A percentile compares a stretch with the other conserved stretches of the same genome.
phyloP scores from a whole-genome alignment of 1,140 invertebrate species.

The Episyrphus balteatus region DNA sequence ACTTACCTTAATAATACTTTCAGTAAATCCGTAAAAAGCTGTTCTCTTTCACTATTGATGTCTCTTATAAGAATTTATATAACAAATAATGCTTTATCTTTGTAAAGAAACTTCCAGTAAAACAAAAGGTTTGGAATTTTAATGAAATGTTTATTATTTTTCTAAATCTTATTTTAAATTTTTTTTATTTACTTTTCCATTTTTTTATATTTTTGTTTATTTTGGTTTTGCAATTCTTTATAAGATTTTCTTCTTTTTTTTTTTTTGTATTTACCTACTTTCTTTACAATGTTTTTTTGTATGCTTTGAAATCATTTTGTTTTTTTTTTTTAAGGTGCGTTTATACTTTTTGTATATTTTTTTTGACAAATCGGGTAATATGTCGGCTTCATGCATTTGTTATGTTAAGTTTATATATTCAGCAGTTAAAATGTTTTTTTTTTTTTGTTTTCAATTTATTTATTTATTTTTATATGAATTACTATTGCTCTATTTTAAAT shows the following conservation, averaged over 20 bases:
- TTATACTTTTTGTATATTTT: neutral
- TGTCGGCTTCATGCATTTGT: neutral
- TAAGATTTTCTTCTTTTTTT: neutral
- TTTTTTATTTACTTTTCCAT: neutral
- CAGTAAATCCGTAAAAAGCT: too few species aligned
- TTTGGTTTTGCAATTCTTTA: neutral
- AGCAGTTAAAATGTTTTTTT: neutral
- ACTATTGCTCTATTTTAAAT: neutral
- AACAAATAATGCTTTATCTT: too few species aligned
- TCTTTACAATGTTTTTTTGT: neutral
- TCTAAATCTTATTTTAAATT: neutral
- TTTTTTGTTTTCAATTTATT: slow-evolving; percentile 1
- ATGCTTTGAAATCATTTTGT: slow-evolving; percentile 1
- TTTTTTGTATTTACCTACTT: slow-evolving; percentile 2
- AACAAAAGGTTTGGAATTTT: neutral
- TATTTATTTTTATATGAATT: neutral
- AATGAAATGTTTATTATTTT: neutral
- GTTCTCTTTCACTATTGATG: too few species aligned
- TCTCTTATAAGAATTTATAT: too few species aligned
- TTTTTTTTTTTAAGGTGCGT: neutral
- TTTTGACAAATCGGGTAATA: neutral
- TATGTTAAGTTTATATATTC: neutral
- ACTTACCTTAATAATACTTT: too few species aligned
- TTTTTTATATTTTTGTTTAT: neutral
- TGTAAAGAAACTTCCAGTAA: too few species aligned